Base-by-base conservation (phyloP, 2,888 invertebrate species). In the Coleophora flavipennella region DNA sequence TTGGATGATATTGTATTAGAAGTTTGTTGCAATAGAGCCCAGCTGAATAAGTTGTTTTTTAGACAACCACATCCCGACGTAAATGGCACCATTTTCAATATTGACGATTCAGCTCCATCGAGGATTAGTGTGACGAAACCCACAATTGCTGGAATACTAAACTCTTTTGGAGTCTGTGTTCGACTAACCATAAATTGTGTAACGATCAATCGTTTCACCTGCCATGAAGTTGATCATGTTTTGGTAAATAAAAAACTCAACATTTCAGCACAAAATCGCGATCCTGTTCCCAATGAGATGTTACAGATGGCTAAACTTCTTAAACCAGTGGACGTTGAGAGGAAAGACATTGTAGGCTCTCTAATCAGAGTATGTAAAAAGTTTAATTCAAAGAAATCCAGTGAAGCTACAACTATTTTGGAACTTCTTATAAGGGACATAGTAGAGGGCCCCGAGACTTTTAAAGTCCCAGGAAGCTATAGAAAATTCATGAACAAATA, bases 11-110 rank as follows among this genome's bases (percentile, higher is more conserved):
- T 72, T 1, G 46, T 64, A 0, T 52, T 76, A 49, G 68, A 74
- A 41, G 45, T 74, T 0, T 46, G 52, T 1, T 65, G 70, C 4
- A 54, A 65, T 0, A 56, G 69, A 28, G n/a, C n/a, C n/a, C n/a
- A n/a, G n/a, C n/a, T n/a, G n/a, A n/a, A n/a, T n/a, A n/a, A n/a
- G n/a, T n/a, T 75, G 2, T 47, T 76, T 13, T 61, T 52, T 35
- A 50, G 59, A n/a, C 41, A 50, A 26, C 75, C 75, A 0, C 52
- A 55, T 4, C 41, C 53, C 0, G 42, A 46, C n/a, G n/a, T n/a
- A 8, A 59, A 59, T 8, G 57, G 59, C 8, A 48, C 62, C 0
- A 59, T 80, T 1, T 70, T 77, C 27, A 71, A 76, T 10, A 40
- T 55, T 8, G 8, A 44, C 1, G 46, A 48, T 0, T 33, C 42